Conservation (phyloP, 2,888 invertebrate genomes). For the Branchellion lobata region DNA sequence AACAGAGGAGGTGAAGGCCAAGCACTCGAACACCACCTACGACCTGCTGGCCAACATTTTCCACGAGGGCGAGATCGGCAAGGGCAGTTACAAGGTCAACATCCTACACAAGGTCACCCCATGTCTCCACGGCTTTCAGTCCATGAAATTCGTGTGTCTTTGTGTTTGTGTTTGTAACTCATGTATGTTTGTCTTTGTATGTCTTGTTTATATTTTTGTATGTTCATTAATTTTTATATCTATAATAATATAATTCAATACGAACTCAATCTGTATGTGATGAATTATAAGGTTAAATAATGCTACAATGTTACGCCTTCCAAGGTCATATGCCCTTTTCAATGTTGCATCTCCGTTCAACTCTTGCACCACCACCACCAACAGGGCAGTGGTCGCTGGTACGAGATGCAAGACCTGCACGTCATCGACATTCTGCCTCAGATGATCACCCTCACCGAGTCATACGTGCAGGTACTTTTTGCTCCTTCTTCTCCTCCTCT, state of each 20-base stretch:
- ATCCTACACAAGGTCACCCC: slow-evolving; percentile 78
- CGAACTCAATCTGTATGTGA: no score
- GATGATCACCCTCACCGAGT: slow-evolving; percentile 98
- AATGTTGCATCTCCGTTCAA: not conserved
- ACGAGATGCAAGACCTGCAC: slow-evolving; percentile 88
- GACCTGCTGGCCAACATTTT: slow-evolving; percentile 98
- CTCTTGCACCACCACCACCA: slow-evolving; percentile 43
- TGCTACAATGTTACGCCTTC: no score
- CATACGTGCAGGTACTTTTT: slow-evolving; percentile 81
- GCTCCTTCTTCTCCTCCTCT: slow-evolving; percentile 1
- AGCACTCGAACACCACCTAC: slow-evolving; percentile 73
- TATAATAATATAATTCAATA: no score
- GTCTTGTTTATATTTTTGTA: no score
- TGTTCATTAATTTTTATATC: no score
- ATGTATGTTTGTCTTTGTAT: not conserved
- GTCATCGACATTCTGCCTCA: slow-evolving; percentile 97
- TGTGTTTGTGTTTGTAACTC: no score
- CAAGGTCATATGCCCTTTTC: no score
- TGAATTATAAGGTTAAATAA: no score
- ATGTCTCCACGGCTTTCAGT: not conserved
- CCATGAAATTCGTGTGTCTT: no score
- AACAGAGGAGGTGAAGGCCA: slow-evolving; percentile 72
- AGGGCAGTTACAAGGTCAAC: slow-evolving; percentile 91
- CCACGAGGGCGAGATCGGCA: slow-evolving; percentile 86
- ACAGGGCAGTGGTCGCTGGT: slow-evolving; percentile 80